Evolutionary conservation across 2,113 vertebrate genomes (phyloP).

Genomic region (Mobula hypostoma): DNA sequence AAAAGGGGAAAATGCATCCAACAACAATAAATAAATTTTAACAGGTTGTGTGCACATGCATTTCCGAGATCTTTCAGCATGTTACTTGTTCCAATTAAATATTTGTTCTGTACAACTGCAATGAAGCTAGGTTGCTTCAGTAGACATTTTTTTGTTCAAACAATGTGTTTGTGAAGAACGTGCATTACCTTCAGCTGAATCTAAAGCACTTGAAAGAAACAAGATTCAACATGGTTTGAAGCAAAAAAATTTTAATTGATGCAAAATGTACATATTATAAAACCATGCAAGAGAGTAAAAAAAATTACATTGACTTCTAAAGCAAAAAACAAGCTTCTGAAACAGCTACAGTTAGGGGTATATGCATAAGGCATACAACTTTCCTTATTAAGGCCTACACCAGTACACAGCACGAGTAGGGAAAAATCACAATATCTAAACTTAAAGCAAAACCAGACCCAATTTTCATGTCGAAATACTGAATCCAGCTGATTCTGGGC

Average conservation of each 20-base stretch:
- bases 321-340: no score
- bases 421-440: neutral
- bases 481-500: neutral
- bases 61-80: neutral
- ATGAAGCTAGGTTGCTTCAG: neutral
- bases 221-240: neutral
- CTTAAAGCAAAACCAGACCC: neutral
- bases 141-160: neutral
- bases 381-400: slow-evolving; percentile 23
- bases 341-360: slow-evolving; percentile 19
- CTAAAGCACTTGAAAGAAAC: neutral
- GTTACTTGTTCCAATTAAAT: neutral
- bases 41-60: neutral
- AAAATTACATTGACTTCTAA: neutral
- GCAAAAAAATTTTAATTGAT: neutral
- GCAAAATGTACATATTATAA: neutral
- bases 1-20: neutral
- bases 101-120: neutral
- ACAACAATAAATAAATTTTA: neutral
- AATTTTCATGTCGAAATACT: neutral
- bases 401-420: neutral
- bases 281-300: neutral
- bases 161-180: neutral
- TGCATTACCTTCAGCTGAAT: neutral
- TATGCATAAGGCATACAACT: slow-evolving; percentile 26